These are phyloP conservation scores for Anarrhichthys ocellatus DNA, from an alignment of 2,113 vertebrate species.

Conservation along the genomic window DNA sequence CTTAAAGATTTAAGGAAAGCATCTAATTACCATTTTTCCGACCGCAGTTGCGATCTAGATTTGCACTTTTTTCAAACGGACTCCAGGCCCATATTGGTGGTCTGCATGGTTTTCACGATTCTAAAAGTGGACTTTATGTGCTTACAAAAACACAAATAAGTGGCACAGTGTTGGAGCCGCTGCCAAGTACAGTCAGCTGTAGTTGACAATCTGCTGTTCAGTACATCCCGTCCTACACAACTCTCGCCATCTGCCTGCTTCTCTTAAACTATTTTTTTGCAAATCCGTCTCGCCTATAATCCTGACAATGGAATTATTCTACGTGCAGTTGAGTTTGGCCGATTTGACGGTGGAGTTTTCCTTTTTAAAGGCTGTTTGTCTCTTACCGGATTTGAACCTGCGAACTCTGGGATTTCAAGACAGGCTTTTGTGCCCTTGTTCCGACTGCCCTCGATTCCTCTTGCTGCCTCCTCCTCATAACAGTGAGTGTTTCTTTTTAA, in stretches of 20 bases:
- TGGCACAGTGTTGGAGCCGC: conserved; percentile 21
- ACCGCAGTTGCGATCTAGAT: neutral
- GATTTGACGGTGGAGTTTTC: neutral
- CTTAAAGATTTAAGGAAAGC: neutral
- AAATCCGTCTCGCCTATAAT: conserved; percentile 9
- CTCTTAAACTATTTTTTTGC: neutral
- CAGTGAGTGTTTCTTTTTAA: conserved; percentile 48
- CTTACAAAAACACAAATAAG: conserved; percentile 14
- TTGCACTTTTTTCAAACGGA: neutral
- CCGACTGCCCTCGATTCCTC: neutral
- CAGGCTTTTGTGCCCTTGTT: neutral
- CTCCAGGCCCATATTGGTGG: neutral
- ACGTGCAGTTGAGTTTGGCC: neutral
- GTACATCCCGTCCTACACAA: conserved; percentile 54
- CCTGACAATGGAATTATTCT: neutral
- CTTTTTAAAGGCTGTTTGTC: neutral
- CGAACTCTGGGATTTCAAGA: neutral
- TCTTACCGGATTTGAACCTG: conserved; percentile 1
- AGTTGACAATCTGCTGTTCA: conserved; percentile 49
- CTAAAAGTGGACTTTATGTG: neutral
- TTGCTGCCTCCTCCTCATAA: neutral
- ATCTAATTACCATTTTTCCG: neutral
- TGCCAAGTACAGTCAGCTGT: conserved; percentile 52
- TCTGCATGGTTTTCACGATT: neutral
- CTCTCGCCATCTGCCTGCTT: conserved; percentile 56